A percentile compares a stretch with the other conserved stretches of the same genome.
These are phyloP conservation scores for Okamejei kenojei DNA, from an alignment of 2,797 vertebrate genomes.

Conservation along the genomic window DNA sequence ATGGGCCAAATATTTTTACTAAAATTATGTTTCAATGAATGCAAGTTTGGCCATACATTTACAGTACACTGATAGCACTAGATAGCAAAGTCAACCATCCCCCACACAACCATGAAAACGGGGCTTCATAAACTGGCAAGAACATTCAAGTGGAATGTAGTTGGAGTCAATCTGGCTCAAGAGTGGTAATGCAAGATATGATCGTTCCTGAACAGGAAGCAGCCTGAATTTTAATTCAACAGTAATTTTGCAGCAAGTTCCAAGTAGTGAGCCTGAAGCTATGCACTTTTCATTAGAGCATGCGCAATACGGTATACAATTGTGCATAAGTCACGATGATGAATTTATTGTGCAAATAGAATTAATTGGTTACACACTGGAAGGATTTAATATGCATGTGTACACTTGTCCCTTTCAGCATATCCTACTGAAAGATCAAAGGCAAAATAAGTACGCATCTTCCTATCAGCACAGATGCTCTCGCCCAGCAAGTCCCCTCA, in stretches of 20 bases:
- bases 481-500: too few species aligned
- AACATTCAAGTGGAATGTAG: background rate
- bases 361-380: too few species aligned
- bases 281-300: background rate
- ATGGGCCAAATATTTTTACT: background rate
- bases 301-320: too few species aligned
- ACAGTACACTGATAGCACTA: background rate
- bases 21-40: background rate
- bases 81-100: background rate
- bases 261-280: background rate
- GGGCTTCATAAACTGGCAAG: background rate
- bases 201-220: background rate
- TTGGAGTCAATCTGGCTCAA: background rate
- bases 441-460: background rate
- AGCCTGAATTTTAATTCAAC: slow-evolving; percentile 8
- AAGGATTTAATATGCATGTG: too few species aligned
- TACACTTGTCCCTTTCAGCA: too few species aligned
- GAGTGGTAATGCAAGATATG: background rate
- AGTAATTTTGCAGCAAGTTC: background rate
- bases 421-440: background rate
- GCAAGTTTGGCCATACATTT: background rate
- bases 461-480: background rate
- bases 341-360: too few species aligned
- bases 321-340: background rate
- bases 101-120: background rate